Evolutionary conservation across 2,113 vertebrate species (phyloP), one percentile per base, ranked within the genome.

Genomic region (Dicaeum eximium): DNA sequence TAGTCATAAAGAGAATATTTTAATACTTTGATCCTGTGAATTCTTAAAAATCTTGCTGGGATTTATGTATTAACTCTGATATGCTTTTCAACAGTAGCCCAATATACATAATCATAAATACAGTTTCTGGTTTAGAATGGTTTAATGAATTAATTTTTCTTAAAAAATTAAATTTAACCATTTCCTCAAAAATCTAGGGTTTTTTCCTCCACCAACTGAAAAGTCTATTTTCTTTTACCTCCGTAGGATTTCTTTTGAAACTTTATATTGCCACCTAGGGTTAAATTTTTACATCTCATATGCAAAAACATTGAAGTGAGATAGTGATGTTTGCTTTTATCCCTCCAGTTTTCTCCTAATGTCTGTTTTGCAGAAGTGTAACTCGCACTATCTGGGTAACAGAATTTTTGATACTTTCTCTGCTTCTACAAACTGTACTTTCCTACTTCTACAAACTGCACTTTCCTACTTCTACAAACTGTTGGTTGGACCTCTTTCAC

Each of bases 401-500:
- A 74, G n/a, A 35, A 35, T 50, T 58, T 66, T 50, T 73, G 62
- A 33, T 13, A 24, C 48, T 57, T 91, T 65, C 20, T 57, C 31
- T 79, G 2, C 47, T 92, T 78, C 37, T 56, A 11, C 37, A 82
- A 44, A 40, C 42, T 58, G 3, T 45, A 13, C 31, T 56, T 51
- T 35, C 3, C 35, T 62, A 1, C 31, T 92, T 78, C 37, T 56
- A 11, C 37, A 82, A 44, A 40, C 42, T 58, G 3, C 40, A 13
- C 31, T 56, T 51, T 35, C 3, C 35, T 62, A 1, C 31, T n/a
- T n/a, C n/a, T n/a, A n/a, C n/a, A n/a, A n/a, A n/a, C n/a, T n/a
- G n/a, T n/a, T n/a, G n/a, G n/a, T n/a, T n/a, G n/a, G n/a, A 64
- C 73, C 64, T 92, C 94, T 84, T 94, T 90, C 81, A 95, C 85